phyloP scores from a whole-genome alignment of 2,113 vertebrate genomes.

The Tympanuchus pallidicinctus region DNA sequence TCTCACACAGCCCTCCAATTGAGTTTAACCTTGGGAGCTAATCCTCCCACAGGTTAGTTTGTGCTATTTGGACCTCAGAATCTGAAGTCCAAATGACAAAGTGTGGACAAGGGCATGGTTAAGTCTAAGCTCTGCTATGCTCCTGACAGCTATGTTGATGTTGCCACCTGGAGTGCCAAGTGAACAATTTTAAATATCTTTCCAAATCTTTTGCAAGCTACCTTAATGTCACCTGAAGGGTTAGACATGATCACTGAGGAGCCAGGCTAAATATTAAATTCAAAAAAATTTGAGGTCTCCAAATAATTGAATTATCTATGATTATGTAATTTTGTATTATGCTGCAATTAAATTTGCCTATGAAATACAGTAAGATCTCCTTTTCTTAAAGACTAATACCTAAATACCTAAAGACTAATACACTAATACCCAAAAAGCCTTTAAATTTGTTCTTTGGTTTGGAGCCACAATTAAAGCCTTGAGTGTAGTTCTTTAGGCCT shows the following conservation, averaged over 20 bases:
- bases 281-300: neutral
- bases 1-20: neutral
- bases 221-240: neutral
- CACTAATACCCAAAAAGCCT: neutral
- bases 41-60: neutral
- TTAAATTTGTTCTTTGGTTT: neutral
- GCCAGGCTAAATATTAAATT: neutral
- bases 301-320: neutral
- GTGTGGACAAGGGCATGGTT: neutral
- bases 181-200: neutral
- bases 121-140: neutral
- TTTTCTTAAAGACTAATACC: neutral
- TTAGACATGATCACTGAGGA: neutral
- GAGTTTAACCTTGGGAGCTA: conserved; percentile 36
- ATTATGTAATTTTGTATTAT: neutral
- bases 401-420: too few species aligned
- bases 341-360: neutral
- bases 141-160: neutral
- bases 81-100: neutral
- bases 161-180: neutral
- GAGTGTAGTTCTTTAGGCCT: neutral
- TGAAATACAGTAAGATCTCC: neutral
- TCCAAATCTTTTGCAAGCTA: neutral
- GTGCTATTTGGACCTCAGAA: neutral
- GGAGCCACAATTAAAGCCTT: neutral